Evolutionary conservation across 2,797 vertebrate species (phyloP).

Genomic region (Petrocephalus sullivani): DNA sequence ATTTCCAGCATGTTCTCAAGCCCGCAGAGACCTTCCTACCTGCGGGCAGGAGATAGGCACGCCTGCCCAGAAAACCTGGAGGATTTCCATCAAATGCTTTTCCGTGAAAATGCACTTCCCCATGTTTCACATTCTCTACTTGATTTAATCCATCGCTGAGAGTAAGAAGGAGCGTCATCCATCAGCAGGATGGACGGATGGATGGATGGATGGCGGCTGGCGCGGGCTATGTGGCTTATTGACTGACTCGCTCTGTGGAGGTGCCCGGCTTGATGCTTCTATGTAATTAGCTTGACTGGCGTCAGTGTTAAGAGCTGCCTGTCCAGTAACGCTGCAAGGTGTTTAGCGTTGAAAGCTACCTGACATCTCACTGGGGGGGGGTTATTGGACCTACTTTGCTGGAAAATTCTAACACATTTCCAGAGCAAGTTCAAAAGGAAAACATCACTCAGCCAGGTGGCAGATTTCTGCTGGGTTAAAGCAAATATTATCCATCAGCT

Average conservation of each 20-base stretch:
- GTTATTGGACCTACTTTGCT: background rate
- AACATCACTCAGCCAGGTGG: background rate
- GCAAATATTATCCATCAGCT: background rate
- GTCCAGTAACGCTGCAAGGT: slow-evolving; percentile 5
- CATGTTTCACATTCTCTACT: background rate
- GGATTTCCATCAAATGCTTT: background rate
- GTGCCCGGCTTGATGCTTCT: background rate
- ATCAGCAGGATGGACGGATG: background rate
- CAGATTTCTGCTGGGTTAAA: background rate
- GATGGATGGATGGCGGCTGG: background rate
- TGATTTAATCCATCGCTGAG: background rate
- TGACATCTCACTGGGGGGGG: background rate
- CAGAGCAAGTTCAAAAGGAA: background rate
- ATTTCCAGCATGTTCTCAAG: background rate
- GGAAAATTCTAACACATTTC: background rate
- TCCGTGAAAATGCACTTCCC: background rate
- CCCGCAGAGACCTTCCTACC: background rate
- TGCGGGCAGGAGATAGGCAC: background rate
- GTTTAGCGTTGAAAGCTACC: slow-evolving; percentile 14
- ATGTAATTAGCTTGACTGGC: background rate
- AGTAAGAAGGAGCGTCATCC: background rate
- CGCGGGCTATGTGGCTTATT: background rate
- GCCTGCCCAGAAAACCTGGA: background rate
- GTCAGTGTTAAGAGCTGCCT: background rate
- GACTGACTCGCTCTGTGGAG: background rate